Evolutionary conservation across 2,113 vertebrate species (phyloP).

Genomic region (Lipophrys pholis): DNA sequence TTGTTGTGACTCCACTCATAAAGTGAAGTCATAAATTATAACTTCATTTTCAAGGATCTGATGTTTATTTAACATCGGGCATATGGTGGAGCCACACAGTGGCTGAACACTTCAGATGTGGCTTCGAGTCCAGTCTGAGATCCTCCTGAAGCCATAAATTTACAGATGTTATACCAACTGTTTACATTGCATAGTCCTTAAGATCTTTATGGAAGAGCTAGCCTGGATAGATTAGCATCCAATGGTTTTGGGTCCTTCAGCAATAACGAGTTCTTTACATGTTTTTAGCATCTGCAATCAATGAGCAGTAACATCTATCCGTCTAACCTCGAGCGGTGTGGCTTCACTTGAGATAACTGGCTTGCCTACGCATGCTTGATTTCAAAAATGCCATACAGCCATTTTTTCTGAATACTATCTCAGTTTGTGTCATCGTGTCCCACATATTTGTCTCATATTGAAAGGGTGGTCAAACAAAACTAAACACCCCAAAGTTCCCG

Average conservation of each 20-base stretch:
- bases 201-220: conserved; percentile 49
- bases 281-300: conserved; percentile 52
- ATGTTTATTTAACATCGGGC: conserved; percentile 50
- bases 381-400: background rate
- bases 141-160: conserved; percentile 60
- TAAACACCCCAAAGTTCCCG: background rate
- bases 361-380: background rate
- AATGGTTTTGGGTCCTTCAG: conserved; percentile 23
- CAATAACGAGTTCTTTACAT: background rate
- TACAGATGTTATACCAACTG: conserved; percentile 72
- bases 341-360: conserved; percentile 26
- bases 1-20: conserved; percentile 51
- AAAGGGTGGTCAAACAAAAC: background rate
- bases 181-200: conserved; percentile 49
- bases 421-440: background rate
- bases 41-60: conserved; percentile 42
- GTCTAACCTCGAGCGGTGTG: conserved; percentile 1
- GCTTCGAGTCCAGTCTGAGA: conserved; percentile 44
- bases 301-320: conserved; percentile 18
- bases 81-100: conserved; percentile 50
- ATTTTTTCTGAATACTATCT: background rate
- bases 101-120: conserved; percentile 48
- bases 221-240: conserved; percentile 52
- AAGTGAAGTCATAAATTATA: conserved; percentile 55
- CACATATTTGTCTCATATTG: background rate